Base-by-base conservation (phyloP, 1,140 invertebrate genomes). In the Drosophila funebris region DNA sequence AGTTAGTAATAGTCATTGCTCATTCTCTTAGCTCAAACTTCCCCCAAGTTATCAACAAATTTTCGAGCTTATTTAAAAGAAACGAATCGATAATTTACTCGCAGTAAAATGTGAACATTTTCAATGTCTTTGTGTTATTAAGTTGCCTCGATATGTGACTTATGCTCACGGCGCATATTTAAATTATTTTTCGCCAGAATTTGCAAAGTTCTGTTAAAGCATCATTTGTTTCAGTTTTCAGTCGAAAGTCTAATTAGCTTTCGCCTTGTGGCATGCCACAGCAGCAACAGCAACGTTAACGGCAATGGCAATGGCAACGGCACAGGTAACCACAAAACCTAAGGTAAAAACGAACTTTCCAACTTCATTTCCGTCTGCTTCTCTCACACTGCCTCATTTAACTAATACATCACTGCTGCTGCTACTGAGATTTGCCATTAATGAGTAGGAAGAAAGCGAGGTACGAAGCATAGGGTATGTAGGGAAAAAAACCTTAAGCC, bases 201-300 rank as follows among this genome's bases (percentile, higher is more conserved):
- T 56, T 41, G n/a, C 7, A 4, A n/a, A 20, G 20, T 29, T 36
- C 13, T 7, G n/a, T 46, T 46, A 7, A 46, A 61, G 31, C 46
- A 66, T 70, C 61, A 64, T 81, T 77, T 71, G 37, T 74, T 73
- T 60, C 37, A 54, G 56, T 73, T 81, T 82, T 68, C 73, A 78
- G 81, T 53, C 67, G 69, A 80, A 71, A 68, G 73, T 61, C 82
- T 85, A 85, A 85, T 85, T 87, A 85, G 82, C 82, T 87, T 82
- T 85, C 67, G 69, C 74, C 73, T 57, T 78, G 82, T 48, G 82
- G 82, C 54, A 33, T 13, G 54, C 79, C 79, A 61, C 71, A 52
- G 29, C 57, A 20, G 3, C 20, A 50, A 7, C 36, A 13, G 18
- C 44, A 41, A 41, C 33, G 8, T 29, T 18, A n/a, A n/a, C n/a